phyloP scores from a whole-genome alignment of 2,888 invertebrate species.

The Aradus depressus region DNA sequence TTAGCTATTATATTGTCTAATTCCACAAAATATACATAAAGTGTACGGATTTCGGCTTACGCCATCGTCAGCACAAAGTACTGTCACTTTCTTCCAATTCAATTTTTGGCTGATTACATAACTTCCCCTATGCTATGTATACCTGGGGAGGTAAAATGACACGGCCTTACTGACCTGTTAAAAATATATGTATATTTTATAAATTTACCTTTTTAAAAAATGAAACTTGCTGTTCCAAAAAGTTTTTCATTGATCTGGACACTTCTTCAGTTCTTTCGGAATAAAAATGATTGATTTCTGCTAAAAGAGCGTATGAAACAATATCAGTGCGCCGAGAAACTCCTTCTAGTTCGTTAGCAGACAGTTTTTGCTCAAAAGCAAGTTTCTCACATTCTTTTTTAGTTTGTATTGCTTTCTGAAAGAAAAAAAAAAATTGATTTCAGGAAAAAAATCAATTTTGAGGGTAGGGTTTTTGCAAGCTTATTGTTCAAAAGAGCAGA shows the following conservation, averaged over 20 bases:
- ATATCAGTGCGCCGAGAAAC: slow-evolving; percentile 77
- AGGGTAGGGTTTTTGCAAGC: too few species aligned
- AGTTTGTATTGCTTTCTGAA: slow-evolving; percentile 65
- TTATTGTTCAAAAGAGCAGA: too few species aligned
- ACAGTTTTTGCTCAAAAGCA: slow-evolving; percentile 70
- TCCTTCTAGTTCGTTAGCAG: slow-evolving; percentile 64
- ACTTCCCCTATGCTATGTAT: too few species aligned
- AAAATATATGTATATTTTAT: too few species aligned
- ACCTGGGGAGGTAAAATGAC: too few species aligned
- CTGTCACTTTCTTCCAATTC: too few species aligned
- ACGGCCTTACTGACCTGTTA: too few species aligned
- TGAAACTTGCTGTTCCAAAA: slow-evolving; percentile 75
- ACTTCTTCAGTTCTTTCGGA: slow-evolving; percentile 74
- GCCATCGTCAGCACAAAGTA: too few species aligned
- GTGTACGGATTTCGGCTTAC: too few species aligned
- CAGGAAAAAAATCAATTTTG: not conserved
- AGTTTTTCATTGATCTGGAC: slow-evolving; percentile 72
- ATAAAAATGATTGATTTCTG: slow-evolving; percentile 91
- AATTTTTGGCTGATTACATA: too few species aligned
- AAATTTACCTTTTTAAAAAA: slow-evolving; percentile 68
- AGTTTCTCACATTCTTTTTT: slow-evolving; percentile 77
- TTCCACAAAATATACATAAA: too few species aligned
- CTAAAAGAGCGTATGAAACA: slow-evolving; percentile 83
- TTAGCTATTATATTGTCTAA: too few species aligned
- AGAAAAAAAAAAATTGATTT: slow-evolving; percentile 2